phyloP scores from a whole-genome alignment of 2,888 invertebrate species.

The Drosophila imparisetae region DNA sequence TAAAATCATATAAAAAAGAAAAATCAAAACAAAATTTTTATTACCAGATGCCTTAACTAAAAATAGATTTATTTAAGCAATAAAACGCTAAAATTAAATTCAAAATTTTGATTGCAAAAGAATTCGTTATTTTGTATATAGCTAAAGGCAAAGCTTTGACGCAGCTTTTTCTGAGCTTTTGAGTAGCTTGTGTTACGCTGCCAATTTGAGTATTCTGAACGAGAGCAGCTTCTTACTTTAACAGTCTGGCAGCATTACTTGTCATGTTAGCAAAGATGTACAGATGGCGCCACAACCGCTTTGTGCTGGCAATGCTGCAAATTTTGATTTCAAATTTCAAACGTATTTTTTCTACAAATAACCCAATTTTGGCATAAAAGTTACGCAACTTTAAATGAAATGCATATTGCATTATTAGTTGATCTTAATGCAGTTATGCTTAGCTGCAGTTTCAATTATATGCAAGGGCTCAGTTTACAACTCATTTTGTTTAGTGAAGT shows the following conservation, averaged over 20 bases:
- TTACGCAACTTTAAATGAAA: background rate
- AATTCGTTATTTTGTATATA: background rate
- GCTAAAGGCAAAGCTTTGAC: background rate
- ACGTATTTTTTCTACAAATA: background rate
- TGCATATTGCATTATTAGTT: background rate
- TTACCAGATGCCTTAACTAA: background rate
- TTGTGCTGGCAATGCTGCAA: constrained; percentile 1
- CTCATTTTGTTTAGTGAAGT: constrained; percentile 21
- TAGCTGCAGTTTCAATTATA: constrained; percentile 2
- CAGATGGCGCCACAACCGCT: constrained; percentile 30
- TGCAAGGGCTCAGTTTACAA: background rate
- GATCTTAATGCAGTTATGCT: background rate
- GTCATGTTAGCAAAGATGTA: background rate
- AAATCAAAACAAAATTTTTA: background rate
- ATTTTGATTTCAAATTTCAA: background rate
- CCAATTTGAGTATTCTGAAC: background rate
- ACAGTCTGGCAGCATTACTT: constrained; percentile 19
- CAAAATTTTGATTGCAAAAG: background rate
- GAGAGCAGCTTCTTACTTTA: background rate
- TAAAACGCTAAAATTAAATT: background rate
- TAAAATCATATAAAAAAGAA: constrained; percentile 37
- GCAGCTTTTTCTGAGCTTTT: background rate
- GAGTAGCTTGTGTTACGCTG: background rate
- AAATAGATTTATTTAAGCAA: background rate
- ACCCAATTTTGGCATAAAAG: background rate